Conservation (phyloP, 2,113 vertebrate genomes). For the Ariopsis seemanni region DNA sequence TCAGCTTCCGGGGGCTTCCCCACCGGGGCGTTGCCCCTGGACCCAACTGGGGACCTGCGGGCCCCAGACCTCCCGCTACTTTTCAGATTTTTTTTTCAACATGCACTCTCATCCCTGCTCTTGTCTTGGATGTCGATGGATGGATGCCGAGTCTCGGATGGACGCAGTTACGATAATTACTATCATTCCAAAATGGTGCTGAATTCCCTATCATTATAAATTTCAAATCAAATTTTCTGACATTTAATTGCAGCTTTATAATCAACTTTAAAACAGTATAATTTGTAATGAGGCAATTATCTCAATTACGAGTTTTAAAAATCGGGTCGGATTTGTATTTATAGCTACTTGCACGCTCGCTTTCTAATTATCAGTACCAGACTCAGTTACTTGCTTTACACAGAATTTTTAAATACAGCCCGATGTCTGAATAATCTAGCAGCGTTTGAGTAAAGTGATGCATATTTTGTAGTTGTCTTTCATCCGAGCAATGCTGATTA, state of each 20-base stretch:
- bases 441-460: not conserved
- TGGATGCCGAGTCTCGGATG: too few species aligned
- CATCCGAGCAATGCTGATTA: not conserved
- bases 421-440: not conserved
- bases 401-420: not conserved
- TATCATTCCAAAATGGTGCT: not conserved
- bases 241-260: not conserved
- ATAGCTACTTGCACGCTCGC: not conserved
- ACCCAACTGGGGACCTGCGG: too few species aligned
- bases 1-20: too few species aligned
- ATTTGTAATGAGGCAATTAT: not conserved
- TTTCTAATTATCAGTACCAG: not conserved
- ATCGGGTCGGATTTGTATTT: not conserved
- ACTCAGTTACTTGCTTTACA: not conserved
- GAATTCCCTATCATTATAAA: not conserved
- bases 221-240: not conserved
- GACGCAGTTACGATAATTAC: not conserved
- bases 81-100: too few species aligned
- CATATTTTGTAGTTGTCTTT: not conserved
- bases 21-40: too few species aligned
- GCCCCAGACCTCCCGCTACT: too few species aligned
- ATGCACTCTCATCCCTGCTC: too few species aligned
- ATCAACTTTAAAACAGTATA: not conserved
- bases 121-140: too few species aligned
- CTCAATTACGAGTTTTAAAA: not conserved